Evolutionary conservation across 2,113 vertebrate genomes (phyloP).

Genomic region (Monopterus albus): DNA sequence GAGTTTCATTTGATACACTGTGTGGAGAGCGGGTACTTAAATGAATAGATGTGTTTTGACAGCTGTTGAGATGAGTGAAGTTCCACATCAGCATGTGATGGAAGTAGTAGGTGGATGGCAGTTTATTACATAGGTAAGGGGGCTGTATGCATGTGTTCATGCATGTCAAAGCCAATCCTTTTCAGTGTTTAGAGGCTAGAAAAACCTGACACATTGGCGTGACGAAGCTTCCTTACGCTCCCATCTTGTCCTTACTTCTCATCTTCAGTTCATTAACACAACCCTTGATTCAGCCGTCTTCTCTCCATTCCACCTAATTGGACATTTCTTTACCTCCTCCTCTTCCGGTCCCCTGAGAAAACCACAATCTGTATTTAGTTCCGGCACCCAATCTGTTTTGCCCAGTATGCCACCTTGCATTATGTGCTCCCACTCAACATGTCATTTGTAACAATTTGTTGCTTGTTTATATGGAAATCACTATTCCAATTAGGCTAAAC

Average conservation of each 20-base stretch:
- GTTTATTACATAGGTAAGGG: slow-evolving; percentile 20
- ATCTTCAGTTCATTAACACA: neutral
- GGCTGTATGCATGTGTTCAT: slow-evolving; percentile 14
- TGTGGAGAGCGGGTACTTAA: neutral
- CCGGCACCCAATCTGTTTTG: slow-evolving; percentile 28
- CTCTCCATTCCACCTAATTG: slow-evolving; percentile 33
- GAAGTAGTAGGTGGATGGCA: slow-evolving; percentile 27
- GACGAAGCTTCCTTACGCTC: neutral
- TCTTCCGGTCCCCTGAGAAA: slow-evolving; percentile 28
- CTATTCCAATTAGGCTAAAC: slow-evolving; percentile 57
- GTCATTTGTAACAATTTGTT: slow-evolving; percentile 72
- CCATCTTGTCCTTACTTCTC: neutral
- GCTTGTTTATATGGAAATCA: slow-evolving; percentile 73
- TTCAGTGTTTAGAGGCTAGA: neutral
- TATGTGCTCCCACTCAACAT: slow-evolving; percentile 44
- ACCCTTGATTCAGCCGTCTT: neutral
- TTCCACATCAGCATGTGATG: slow-evolving; percentile 13
- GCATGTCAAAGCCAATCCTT: slow-evolving; percentile 38
- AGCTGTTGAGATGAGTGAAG: slow-evolving; percentile 34
- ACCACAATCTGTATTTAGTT: slow-evolving; percentile 23
- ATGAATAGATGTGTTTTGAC: slow-evolving; percentile 46
- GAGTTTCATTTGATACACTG: slow-evolving; percentile 23
- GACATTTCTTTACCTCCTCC: neutral
- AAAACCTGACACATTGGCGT: neutral
- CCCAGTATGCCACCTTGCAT: slow-evolving; percentile 48